phyloP scores from a whole-genome alignment of 2,113 vertebrate genomes.

The Tricholaema leucomelas region DNA sequence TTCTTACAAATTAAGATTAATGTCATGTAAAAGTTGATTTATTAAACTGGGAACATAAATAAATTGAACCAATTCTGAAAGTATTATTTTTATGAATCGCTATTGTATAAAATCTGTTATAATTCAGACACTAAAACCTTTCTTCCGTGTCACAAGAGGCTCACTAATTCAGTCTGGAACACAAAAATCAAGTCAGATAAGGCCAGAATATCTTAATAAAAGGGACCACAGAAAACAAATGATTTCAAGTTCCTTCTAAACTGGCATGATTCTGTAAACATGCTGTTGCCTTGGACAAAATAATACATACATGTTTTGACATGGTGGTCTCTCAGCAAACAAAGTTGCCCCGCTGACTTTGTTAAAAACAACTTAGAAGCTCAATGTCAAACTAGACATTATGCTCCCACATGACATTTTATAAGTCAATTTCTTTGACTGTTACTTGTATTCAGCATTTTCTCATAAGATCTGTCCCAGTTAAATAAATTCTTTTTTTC shows the following conservation, averaged over 20 bases:
- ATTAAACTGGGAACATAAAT: neutral
- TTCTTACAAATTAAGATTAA: neutral
- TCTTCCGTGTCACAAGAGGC: neutral
- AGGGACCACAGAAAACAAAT: neutral
- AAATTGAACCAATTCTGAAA: neutral
- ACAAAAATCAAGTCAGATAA: neutral
- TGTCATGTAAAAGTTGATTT: neutral
- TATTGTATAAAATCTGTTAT: neutral
- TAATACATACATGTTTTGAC: neutral
- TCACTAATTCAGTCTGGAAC: neutral
- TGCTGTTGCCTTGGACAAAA: neutral
- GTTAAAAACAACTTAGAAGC: neutral
- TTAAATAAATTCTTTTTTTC: neutral
- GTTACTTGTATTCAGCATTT: neutral
- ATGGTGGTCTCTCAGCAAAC: neutral
- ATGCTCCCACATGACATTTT: neutral
- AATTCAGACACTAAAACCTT: neutral
- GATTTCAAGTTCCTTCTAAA: neutral
- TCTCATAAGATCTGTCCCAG: neutral
- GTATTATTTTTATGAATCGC: neutral
- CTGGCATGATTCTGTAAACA: neutral
- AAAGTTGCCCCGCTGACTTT: neutral
- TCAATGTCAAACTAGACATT: neutral
- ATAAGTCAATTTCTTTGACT: neutral
- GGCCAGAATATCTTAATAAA: neutral